These are phyloP conservation scores for Sebastes minor DNA, from an alignment of 2,797 vertebrate species.

Conservation along the genomic window DNA sequence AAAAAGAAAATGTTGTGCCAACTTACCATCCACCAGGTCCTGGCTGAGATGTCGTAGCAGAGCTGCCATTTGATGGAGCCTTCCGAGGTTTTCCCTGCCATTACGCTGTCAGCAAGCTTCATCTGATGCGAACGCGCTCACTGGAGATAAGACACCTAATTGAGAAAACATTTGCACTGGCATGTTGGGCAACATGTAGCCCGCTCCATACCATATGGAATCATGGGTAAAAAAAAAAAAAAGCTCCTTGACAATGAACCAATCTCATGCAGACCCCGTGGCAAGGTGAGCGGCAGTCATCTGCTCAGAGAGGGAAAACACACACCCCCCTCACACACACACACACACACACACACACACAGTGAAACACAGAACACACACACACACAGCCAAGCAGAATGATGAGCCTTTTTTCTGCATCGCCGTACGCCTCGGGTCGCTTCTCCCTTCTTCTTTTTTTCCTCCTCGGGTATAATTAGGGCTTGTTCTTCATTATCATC, in stretches of 20 bases:
- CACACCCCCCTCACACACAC: slow-evolving; percentile 49
- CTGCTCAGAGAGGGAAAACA: slow-evolving; percentile 84
- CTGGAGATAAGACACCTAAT: slow-evolving; percentile 98
- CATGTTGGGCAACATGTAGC: slow-evolving; percentile 99
- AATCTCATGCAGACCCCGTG: slow-evolving; percentile 98
- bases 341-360: slow-evolving; percentile 80
- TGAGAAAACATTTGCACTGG: slow-evolving; percentile 98
- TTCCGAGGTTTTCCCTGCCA: slow-evolving; percentile 98
- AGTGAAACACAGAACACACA: slow-evolving; percentile 68
- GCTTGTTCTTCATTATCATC: slow-evolving; percentile 52
- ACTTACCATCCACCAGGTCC: slow-evolving; percentile 99
- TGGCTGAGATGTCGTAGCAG: slow-evolving; percentile 99
- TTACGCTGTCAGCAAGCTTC: slow-evolving; percentile 98
- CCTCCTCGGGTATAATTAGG: slow-evolving; percentile 72
- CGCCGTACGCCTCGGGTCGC: slow-evolving; percentile 89
- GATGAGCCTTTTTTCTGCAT: slow-evolving; percentile 86
- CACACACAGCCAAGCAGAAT: slow-evolving; percentile 84
- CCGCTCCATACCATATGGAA: slow-evolving; percentile 97
- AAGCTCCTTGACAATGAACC: slow-evolving; percentile 96
- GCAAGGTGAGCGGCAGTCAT: slow-evolving; percentile 98
- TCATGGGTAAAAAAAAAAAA: slow-evolving; percentile 95
- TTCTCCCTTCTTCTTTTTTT: slow-evolving; percentile 67
- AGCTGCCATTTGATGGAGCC: slow-evolving; percentile 99
- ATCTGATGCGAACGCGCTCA: slow-evolving; percentile 97
- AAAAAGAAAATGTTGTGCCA: slow-evolving; percentile 82